phyloP scores from a whole-genome alignment of 2,113 vertebrate species.

The Columbina picui region DNA sequence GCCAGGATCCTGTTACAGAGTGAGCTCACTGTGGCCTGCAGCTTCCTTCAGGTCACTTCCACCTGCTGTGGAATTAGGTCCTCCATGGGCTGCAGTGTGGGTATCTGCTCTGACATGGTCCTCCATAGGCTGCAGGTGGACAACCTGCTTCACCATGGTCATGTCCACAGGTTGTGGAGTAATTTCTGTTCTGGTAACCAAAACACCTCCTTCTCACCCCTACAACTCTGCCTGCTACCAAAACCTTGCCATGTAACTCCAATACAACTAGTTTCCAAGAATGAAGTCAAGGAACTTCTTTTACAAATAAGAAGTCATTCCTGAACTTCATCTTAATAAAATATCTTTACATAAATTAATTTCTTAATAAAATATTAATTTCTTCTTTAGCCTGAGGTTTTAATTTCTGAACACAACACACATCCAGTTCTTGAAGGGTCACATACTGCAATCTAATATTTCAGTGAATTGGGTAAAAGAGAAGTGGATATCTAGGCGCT shows the following conservation, averaged over 20 bases:
- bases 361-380: background rate
- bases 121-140: no score
- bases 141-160: no score
- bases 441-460: background rate
- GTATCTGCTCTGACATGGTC: no score
- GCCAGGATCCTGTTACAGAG: no score
- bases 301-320: background rate
- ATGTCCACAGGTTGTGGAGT: no score
- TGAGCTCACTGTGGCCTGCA: background rate
- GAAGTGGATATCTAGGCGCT: background rate
- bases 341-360: background rate
- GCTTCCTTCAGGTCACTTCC: background rate
- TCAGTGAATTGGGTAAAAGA: background rate
- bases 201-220: background rate
- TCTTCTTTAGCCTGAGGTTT: background rate
- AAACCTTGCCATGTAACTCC: fast-evolving
- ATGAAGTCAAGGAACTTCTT: background rate
- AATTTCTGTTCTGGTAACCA: no score
- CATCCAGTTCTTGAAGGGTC: background rate
- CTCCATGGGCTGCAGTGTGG: background rate
- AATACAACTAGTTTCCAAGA: background rate
- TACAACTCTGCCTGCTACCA: background rate
- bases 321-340: background rate
- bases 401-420: background rate
- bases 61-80: background rate